Conservation (phyloP, 2,797 vertebrate species). For the Molossus molossus region DNA sequence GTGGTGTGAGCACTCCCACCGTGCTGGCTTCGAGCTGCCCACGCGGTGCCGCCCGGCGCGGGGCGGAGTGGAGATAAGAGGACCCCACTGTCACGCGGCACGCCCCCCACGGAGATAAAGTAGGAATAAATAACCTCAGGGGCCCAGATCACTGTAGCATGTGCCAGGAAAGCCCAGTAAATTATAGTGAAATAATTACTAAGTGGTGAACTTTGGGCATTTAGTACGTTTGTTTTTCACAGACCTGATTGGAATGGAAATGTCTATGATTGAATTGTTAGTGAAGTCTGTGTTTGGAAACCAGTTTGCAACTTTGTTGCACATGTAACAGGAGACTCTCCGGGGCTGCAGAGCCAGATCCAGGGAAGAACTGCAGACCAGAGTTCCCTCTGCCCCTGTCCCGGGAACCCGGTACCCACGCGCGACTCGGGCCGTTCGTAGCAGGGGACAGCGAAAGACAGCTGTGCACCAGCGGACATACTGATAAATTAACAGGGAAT, state of each 20-base stretch:
- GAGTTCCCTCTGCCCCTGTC: not conserved
- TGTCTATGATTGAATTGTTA: not conserved
- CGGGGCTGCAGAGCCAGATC: not conserved
- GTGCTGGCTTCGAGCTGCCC: not conserved
- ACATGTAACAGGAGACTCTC: not conserved
- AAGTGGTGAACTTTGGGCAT: not conserved
- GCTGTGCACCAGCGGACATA: not conserved
- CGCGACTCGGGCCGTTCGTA: not conserved
- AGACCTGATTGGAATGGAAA: not conserved
- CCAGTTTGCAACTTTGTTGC: not conserved
- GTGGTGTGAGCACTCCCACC: not conserved
- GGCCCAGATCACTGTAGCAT: not conserved
- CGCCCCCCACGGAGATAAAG: not conserved
- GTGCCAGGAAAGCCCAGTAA: not conserved
- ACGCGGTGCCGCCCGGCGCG: not conserved
- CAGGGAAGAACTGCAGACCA: not conserved
- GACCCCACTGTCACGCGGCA: rapidly evolving
- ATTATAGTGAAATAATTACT: not conserved
- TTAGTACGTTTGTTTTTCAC: not conserved
- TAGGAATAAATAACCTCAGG: not conserved
- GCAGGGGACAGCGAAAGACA: not conserved
- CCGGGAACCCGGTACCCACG: not conserved
- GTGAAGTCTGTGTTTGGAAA: conserved; percentile 1
- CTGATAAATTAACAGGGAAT: not conserved
- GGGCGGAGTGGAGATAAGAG: not conserved